Percentiles rank a stretch among this genome's conserved stretches.
Conservation (phyloP, 2,888 invertebrate genomes). For the Capitulum mitella region DNA sequence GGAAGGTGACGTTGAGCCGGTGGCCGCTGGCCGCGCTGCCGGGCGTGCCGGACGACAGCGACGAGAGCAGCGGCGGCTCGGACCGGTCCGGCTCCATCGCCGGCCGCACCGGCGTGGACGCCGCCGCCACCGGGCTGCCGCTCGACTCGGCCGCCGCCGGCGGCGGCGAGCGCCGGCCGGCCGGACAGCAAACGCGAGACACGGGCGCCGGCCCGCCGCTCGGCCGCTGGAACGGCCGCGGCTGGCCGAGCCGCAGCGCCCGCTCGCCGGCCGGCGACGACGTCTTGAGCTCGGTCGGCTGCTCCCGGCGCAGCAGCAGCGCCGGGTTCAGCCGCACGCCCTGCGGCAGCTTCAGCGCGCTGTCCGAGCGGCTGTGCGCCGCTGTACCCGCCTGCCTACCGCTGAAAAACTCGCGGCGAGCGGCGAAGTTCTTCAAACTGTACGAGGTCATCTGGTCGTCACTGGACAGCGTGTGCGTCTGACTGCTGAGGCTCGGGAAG, state of each 20-base stretch:
- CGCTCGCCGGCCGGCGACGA: background rate
- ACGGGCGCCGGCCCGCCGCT: background rate
- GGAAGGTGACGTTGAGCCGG: conserved; percentile 19
- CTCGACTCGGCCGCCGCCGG: background rate
- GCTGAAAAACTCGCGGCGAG: conserved; percentile 4
- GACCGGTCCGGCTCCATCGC: background rate
- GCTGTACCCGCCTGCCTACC: background rate
- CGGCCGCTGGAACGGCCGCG: conserved; percentile 9
- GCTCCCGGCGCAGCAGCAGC: background rate
- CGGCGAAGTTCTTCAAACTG: background rate
- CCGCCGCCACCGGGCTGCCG: background rate
- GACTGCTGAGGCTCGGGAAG: background rate
- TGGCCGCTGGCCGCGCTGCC: background rate
- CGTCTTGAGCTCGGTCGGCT: background rate
- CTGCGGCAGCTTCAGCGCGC: background rate
- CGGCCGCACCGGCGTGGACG: background rate
- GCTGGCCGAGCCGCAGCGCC: background rate
- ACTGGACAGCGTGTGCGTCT: background rate
- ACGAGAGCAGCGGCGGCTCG: background rate
- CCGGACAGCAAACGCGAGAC: background rate
- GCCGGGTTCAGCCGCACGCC: background rate
- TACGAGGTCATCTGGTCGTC: background rate
- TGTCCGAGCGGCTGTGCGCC: background rate
- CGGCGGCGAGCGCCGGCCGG: background rate
- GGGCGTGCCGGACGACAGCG: background rate